A percentile compares a stretch with the other conserved stretches of the same genome.
phyloP scores from a whole-genome alignment of 2,888 invertebrate genomes.

The Neria commutata region DNA sequence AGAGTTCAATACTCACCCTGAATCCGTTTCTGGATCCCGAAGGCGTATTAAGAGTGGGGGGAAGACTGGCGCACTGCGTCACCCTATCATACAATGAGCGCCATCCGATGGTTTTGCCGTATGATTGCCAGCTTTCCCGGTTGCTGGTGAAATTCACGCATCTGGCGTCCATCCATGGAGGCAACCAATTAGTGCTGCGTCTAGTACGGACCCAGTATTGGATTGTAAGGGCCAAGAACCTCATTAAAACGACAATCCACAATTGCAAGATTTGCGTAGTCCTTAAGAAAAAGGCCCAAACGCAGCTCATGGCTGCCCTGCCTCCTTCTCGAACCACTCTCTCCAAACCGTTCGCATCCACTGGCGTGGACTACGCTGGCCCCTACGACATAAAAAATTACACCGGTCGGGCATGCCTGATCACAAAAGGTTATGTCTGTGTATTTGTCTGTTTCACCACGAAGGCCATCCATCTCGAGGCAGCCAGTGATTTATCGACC shows the following conservation, averaged over 20 bases:
- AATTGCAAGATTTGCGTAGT: constrained; percentile 5
- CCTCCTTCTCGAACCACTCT: not conserved
- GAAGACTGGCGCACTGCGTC: not conserved
- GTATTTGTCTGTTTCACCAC: constrained; percentile 16
- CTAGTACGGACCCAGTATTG: not conserved
- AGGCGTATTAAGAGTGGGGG: not conserved
- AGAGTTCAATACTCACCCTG: not conserved
- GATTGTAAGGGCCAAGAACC: not conserved
- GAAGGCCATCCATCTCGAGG: constrained; percentile 20
- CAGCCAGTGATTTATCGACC: constrained; percentile 19
- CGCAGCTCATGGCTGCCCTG: not conserved
- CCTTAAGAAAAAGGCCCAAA: not conserved
- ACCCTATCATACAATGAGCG: not conserved
- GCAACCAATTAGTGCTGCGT: constrained; percentile 4
- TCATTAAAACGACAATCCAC: constrained; percentile 3
- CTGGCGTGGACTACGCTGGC: not conserved
- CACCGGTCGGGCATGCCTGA: constrained; percentile 8
- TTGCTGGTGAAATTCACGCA: constrained; percentile 2
- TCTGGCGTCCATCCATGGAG: not conserved
- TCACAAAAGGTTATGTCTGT: constrained; percentile 8
- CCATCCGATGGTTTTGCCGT: not conserved
- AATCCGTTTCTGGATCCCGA: not conserved
- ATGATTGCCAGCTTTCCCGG: not conserved
- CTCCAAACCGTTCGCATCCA: not conserved
- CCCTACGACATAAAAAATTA: constrained; percentile 9